Base-by-base conservation (phyloP, 2,113 vertebrate species). In the Neotragus pygmaeus region DNA sequence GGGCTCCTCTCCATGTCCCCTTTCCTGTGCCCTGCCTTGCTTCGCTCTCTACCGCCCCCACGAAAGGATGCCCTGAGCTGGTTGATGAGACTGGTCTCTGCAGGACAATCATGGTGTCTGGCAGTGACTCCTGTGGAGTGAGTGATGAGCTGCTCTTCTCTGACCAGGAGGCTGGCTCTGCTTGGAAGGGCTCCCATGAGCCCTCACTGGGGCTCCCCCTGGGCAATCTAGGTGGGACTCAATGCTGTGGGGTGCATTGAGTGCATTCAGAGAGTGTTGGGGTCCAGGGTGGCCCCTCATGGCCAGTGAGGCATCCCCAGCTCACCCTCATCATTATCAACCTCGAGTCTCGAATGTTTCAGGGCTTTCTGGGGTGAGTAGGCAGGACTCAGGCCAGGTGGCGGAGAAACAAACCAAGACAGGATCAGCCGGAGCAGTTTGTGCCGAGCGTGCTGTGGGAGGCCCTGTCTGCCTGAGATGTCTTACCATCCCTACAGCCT, bases 141-240 rank as follows among this genome's bases (percentile, higher is more conserved):
- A 28, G 28, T 3, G 8, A 39, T 39, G n/a, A 27, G 14, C 60
- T 10, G 10, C 2, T 17, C 70, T 85, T 89, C 70, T 75, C 51
- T 47, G 80, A 45, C 7, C 23, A 10, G 45, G 21, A 13, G 8
- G 8, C 16, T 80, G 33, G 39, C 47, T 78, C 55, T 51, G 21
- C 57, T 47, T 30, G n/a, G 58, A 51, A 36, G 75, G 36, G 2
- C 1, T 7, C 58, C 28, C 27, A 7, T 3, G 39, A 45, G 58
- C 66, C 2, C 13, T 25, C 66, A 23, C 0, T 0, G 51, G 30
- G 39, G 28, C 39, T 55, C 47, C 7, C 11, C 5, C n/a, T 12
- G 30, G 27, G 28, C 0, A 7, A 6, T 58, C 47, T 57, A 7
- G 7, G 33, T 66, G 12, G 55, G 58, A 28, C 33, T 49, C 21